A percentile compares a stretch with the other conserved stretches of the same genome.
Evolutionary conservation across 2,113 vertebrate species (phyloP).

Genomic region (Edolisoma coerulescens): DNA sequence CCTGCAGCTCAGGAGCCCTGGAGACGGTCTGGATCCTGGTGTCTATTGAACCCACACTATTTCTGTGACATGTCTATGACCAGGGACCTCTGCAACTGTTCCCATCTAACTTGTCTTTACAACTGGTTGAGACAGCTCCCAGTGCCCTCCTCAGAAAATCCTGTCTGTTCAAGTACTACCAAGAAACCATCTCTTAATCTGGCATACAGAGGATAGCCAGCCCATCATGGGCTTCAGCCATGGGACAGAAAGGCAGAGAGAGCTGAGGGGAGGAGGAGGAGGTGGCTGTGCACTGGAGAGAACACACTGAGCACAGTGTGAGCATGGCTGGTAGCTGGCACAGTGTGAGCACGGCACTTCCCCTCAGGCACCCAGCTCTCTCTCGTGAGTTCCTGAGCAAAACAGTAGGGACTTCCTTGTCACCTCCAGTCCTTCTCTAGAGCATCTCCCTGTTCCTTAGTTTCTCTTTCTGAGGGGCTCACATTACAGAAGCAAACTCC

Average conservation of each 20-base stretch:
- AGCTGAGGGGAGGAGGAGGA: not conserved
- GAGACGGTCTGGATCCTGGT: not conserved
- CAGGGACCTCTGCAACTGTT: not conserved
- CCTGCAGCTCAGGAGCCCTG: not conserved
- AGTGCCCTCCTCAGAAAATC: not conserved
- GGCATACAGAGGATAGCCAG: not conserved
- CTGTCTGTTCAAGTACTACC: not conserved
- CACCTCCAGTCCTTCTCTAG: not conserved
- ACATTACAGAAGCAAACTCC: not conserved
- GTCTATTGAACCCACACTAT: not conserved
- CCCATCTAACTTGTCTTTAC: not conserved
- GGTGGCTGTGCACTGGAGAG: not conserved
- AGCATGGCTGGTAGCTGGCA: not conserved
- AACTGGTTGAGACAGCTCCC: not conserved
- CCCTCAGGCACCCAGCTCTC: not conserved
- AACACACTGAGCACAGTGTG: not conserved
- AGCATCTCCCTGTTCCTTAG: not conserved
- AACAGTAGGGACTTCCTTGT: not conserved
- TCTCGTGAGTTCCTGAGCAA: not conserved
- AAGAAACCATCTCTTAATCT: not conserved
- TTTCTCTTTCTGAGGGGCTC: not conserved
- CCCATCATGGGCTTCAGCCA: not conserved
- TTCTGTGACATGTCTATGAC: not conserved
- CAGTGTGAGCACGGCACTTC: not conserved
- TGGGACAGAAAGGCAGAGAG: not conserved